Conservation (phyloP, 2,888 invertebrate genomes). For the Zygogramma bicolorata region DNA sequence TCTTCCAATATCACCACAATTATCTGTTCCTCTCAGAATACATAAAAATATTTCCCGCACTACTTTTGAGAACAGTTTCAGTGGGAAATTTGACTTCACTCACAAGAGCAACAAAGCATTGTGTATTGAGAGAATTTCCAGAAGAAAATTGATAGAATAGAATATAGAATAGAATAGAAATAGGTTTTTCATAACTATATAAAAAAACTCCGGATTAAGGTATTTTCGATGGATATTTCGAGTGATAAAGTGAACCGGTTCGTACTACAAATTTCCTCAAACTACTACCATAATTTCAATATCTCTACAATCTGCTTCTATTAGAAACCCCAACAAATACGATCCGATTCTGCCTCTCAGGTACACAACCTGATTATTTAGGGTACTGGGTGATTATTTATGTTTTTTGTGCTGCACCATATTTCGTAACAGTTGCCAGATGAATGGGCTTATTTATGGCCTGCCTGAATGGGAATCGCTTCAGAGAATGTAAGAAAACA, state of each 20-base stretch:
- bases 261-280: background rate
- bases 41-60: too few species aligned
- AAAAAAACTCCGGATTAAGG: too few species aligned
- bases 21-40: too few species aligned
- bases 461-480: background rate
- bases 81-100: too few species aligned
- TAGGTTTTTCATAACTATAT: too few species aligned
- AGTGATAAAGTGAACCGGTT: background rate
- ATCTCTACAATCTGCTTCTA: background rate
- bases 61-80: too few species aligned
- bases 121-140: too few species aligned
- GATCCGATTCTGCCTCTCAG: constrained; percentile 19
- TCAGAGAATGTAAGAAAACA: constrained; percentile 1
- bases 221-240: background rate
- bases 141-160: too few species aligned
- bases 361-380: constrained; percentile 13
- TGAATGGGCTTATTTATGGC: constrained; percentile 18
- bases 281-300: background rate
- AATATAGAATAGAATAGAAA: too few species aligned
- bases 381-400: constrained; percentile 13
- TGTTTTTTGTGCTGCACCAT: constrained; percentile 14
- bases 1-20: too few species aligned
- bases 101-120: too few species aligned
- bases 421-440: constrained; percentile 19
- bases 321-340: constrained; percentile 6